Conservation (phyloP, 1,140 invertebrate genomes). For the Anthonomus grandis region DNA sequence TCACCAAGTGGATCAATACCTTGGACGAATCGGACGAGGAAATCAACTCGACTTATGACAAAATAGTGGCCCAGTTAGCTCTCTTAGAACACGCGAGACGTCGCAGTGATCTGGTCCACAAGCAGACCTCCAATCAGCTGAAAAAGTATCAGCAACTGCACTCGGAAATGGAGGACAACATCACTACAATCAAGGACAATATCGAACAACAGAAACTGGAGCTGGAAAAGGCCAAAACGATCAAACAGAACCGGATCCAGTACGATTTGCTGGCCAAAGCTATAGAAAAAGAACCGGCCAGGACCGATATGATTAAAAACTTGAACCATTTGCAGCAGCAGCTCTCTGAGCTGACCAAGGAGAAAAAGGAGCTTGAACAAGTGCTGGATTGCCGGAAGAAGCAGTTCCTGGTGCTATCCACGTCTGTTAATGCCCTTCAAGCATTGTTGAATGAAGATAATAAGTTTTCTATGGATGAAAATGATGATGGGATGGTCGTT, state of each 20-base stretch:
- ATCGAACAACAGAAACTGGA: slow-evolving; percentile 74
- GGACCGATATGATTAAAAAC: slow-evolving; percentile 10
- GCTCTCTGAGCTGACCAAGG: slow-evolving; percentile 26
- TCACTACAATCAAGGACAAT: slow-evolving; percentile 68
- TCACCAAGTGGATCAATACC: slow-evolving; percentile 82
- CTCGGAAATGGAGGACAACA: slow-evolving; percentile 71
- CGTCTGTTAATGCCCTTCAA: slow-evolving; percentile 6
- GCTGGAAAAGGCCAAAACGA: slow-evolving; percentile 74
- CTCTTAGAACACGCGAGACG: slow-evolving; percentile 86
- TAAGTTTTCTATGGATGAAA: too few relatives aligned
- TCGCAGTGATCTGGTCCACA: slow-evolving; percentile 74
- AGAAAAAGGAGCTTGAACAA: slow-evolving; percentile 28
- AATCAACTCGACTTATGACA: slow-evolving; percentile 71
- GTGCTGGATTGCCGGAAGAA: slow-evolving; percentile 36
- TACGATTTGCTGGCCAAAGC: slow-evolving; percentile 4
- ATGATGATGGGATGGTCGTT: too few relatives aligned
- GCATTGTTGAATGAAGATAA: not conserved
- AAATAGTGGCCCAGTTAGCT: slow-evolving; percentile 75
- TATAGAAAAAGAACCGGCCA: not conserved
- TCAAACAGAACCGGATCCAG: slow-evolving; percentile 87
- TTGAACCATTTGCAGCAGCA: slow-evolving; percentile 11
- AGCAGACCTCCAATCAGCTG: slow-evolving; percentile 81
- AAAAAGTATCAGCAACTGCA: slow-evolving; percentile 80
- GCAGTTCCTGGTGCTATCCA: slow-evolving; percentile 35
- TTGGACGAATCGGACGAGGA: slow-evolving; percentile 68